These are phyloP conservation scores for Pipistrellus pygmaeus DNA, from an alignment of 2,797 vertebrate genomes.

Conservation along the genomic window DNA sequence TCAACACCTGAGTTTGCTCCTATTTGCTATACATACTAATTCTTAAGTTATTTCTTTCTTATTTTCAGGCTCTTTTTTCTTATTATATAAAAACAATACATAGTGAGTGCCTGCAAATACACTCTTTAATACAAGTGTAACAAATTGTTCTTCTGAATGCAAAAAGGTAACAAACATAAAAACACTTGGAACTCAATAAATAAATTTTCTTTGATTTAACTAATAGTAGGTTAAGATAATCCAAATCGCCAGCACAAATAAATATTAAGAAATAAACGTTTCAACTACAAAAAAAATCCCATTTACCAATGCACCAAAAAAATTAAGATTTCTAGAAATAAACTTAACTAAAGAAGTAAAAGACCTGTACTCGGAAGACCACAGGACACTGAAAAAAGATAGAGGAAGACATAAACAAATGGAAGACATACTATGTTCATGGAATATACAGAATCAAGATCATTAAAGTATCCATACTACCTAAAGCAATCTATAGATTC, in stretches of 20 bases:
- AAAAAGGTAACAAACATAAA: conserved; percentile 33
- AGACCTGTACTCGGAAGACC: no score
- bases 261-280: conserved; percentile 28
- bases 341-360: no score
- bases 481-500: no score
- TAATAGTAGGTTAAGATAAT: conserved; percentile 41
- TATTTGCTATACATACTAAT: conserved; percentile 18
- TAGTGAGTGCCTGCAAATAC: neutral
- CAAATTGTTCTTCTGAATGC: conserved; percentile 7
- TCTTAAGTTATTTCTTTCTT: neutral
- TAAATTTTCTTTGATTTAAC: conserved; percentile 42
- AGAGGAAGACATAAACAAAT: no score
- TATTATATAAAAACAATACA: conserved; percentile 12
- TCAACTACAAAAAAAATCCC: neutral
- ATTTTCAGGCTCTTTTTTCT: conserved; percentile 35
- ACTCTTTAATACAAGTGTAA: neutral
- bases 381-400: no score
- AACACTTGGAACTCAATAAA: conserved; percentile 9
- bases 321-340: no score
- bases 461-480: no score
- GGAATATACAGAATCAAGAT: no score
- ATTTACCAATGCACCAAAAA: no score
- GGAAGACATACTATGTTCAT: no score
- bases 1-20: neutral
- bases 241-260: conserved; percentile 44